Base-by-base conservation (phyloP, 2,797 vertebrate species). In the Lutjanus campechanus region DNA sequence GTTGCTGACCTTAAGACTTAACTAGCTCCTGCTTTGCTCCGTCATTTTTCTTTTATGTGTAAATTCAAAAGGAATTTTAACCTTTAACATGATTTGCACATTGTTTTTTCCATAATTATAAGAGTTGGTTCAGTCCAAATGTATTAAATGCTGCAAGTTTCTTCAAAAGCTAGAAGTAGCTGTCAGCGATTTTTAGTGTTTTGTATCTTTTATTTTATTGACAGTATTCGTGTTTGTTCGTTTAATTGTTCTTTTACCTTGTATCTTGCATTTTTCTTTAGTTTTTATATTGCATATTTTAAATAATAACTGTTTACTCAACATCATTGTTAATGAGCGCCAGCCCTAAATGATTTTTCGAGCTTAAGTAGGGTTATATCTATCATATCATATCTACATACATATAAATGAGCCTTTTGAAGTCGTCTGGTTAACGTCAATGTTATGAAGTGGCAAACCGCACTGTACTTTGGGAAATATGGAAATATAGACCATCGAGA, bases 1-100 rank as follows among this genome's bases (percentile, higher is more conserved):
- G 12, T 19, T 46, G 43, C 11, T 76, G 76, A 88, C 81, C 62
- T 76, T 55, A 16, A 68, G 19, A 8, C 0, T 66, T 22, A 0
- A 59, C 46, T 13, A n/a, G 19, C 49, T 73, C 66, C 56, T 19
- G 13, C 20, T 59, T 46, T 13, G 16, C 44, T 13, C 2, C 43
- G 4, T 47, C n/a, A 0, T n/a, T 8, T 19, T 29, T 54, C 17
- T 67, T 2, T 8, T 22, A 10, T 8, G 29, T 5, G 5, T 13
- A 6, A n/a, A 46, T 41, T 20, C 7, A 11, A 41, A 16, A 8
- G 1, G 8, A 59, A 22, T 29, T 47, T 1, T 15, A 3, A 46
- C 2, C 4, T 44, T 50, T 17, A 59, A 47, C 13, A 53, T 0
- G 6, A 22, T 41, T n/a, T 54, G 2, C 54, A 44, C 1, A 19